phyloP scores from a whole-genome alignment of 1,140 invertebrate genomes.

The Camponotus vicinus region DNA sequence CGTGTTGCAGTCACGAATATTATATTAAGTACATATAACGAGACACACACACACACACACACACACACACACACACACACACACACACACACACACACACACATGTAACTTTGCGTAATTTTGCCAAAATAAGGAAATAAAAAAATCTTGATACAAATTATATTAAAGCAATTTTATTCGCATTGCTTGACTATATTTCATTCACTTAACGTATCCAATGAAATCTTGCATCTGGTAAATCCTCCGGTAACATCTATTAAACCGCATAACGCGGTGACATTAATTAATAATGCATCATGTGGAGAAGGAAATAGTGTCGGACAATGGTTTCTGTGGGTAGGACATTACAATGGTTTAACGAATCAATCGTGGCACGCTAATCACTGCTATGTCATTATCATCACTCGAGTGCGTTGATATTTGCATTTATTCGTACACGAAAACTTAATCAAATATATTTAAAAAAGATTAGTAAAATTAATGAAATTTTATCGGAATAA shows the following conservation, averaged over 20 bases:
- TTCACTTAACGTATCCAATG: background rate
- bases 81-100: no score
- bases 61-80: no score
- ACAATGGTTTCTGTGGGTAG: slow-evolving; percentile 35
- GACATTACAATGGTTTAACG: slow-evolving; percentile 30
- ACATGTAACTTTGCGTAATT: no score
- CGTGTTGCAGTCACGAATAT: background rate
- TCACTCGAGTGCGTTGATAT: background rate
- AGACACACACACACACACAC: no score
- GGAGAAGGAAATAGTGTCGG: background rate
- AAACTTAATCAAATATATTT: background rate
- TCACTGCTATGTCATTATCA: slow-evolving; percentile 4
- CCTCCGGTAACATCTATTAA: background rate
- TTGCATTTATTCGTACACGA: background rate
- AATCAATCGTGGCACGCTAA: slow-evolving; percentile 31
- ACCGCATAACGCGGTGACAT: slow-evolving; percentile 1
- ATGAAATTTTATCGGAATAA: background rate
- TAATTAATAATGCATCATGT: slow-evolving; percentile 16
- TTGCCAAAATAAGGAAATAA: background rate
- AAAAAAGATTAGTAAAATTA: background rate
- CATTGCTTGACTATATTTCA: background rate
- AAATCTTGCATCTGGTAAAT: background rate
- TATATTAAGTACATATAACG: background rate
- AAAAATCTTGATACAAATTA: background rate
- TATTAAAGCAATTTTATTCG: background rate